Evolutionary conservation across 2,113 vertebrate genomes (phyloP), one percentile per base, ranked within the genome.

Genomic region (Philantomba maxwellii): DNA sequence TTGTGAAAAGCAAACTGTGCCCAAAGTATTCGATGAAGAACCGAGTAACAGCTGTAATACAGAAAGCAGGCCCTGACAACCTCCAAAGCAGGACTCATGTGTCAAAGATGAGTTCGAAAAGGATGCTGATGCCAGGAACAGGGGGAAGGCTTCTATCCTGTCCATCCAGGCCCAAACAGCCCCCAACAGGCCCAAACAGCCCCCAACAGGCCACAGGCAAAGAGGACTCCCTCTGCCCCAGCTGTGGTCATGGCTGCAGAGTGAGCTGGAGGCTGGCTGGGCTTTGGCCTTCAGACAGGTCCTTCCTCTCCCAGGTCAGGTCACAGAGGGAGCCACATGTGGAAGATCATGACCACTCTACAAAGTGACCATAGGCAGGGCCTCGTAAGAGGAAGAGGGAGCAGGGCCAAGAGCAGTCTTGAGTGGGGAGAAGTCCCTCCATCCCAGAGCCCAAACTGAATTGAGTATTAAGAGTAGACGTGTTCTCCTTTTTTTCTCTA

Each of bases 91-190:
- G n/a, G 66, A 73, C 66, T 39, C 66, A 0, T 13, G 66, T 23
- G 66, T 73, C 66, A 73, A 25, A 73, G 66, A 25, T 39, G 36
- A 73, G 36, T 3, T 13, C 0, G 0, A 39, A 1, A 73, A 73
- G 66, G 66, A 70, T 70, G 19, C n/a, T 39, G 19, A 39, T 36
- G 66, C 66, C n/a, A 39, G 66, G 5, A 70, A 70, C 0, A 2
- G 2, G 66, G 62, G n/a, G 1, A 23, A 25, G 5, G 19, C n/a
- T 39, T 39, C 66, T 23, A 39, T 25, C 6, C 66, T 2, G 0
- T 73, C 66, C 66, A 39, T 73, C 36, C n/a, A 73, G 66, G 66
- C 21, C n/a, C 36, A 39, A 73, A 25, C 10, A 73, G 66, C 66
- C n/a, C 36, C 66, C n/a, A 39, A 39, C 5, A 73, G 66, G 36